Base-by-base conservation (phyloP, 92 coral and sea anemone genomes). In the Pocillopora grandis region DNA sequence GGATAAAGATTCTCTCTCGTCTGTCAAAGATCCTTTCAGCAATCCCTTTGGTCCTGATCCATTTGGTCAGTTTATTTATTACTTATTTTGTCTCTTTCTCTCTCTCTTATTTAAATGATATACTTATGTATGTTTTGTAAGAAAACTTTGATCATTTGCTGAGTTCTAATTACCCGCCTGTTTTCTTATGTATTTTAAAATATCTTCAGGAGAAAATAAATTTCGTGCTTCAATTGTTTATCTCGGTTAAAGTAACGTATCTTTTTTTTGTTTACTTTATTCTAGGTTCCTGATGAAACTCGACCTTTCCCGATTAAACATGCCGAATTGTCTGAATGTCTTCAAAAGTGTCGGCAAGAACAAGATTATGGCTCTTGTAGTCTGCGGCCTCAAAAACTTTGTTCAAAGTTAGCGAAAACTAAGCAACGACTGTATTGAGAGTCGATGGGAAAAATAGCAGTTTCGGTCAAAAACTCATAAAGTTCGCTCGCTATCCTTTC, bases 11-110 rank as follows among this genome's bases (percentile, higher is more conserved):
- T 18, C 88, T 56, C 73, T 70, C 52, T 68, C 81, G 55, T 84
- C 93, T 20, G 89, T 79, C 65, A 93, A 90, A 80, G 96, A 93
- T 66, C 96, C 96, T 19, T 93, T 93, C 76, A 86, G 82, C 66
- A 88, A 90, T 82, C 92, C 92, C 10, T 90, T 90, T 70, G 90
- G 92, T 11, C 83, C 95, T 60, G 98, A 94, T 76, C 95, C 95
- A 21, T 94, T 94, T 85, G 94, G 92, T 83, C n/a, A 83, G 86
- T 73, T 71, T n/a, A 48, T 80, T 36, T 9, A 66, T 66, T 66
- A 66, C 14, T 27, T 64, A 2, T 3, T 64, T 0, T 64, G 18
- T 3, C 6, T 42, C 7, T 3, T 27, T 10, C 23, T 11, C 23
- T 16, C 10, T 15, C 20, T 9, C 67, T 16, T 3, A 27, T 27